Evolutionary conservation across 2,113 vertebrate genomes (phyloP).

Genomic region (Physeter macrocephalus): DNA sequence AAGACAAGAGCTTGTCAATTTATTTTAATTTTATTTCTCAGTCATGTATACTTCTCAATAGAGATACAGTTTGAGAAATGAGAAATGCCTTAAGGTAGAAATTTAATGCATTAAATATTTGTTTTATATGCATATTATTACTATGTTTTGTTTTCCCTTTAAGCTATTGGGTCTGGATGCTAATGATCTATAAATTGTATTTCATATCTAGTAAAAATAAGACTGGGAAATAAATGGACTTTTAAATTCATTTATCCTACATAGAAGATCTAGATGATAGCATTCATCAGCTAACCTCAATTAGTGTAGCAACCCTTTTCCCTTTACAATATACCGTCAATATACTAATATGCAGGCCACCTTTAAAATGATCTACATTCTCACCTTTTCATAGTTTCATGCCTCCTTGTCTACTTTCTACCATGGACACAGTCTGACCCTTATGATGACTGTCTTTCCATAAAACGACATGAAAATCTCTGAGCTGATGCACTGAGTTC

Average conservation of each 20-base stretch:
- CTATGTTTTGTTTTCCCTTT: background rate
- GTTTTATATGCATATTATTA: background rate
- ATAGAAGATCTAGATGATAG: background rate
- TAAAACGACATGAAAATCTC: background rate
- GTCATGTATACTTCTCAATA: background rate
- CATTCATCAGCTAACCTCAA: background rate
- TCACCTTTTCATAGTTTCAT: background rate
- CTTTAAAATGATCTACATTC: background rate
- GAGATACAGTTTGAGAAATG: background rate
- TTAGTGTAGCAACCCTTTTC: background rate
- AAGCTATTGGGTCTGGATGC: background rate
- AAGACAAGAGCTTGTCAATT: background rate
- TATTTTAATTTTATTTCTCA: constrained; percentile 27
- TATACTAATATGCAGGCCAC: background rate
- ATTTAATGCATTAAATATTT: background rate
- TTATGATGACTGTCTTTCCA: background rate
- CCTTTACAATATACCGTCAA: background rate
- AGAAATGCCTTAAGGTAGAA: background rate
- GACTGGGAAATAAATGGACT: background rate
- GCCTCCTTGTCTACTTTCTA: background rate
- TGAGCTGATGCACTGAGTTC: background rate
- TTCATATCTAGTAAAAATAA: background rate
- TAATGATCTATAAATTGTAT: background rate
- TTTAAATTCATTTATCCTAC: background rate
- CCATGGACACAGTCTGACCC: background rate